Evolutionary conservation across 2,888 invertebrate species (phyloP).

Genomic region (Polylopha cassiicola): DNA sequence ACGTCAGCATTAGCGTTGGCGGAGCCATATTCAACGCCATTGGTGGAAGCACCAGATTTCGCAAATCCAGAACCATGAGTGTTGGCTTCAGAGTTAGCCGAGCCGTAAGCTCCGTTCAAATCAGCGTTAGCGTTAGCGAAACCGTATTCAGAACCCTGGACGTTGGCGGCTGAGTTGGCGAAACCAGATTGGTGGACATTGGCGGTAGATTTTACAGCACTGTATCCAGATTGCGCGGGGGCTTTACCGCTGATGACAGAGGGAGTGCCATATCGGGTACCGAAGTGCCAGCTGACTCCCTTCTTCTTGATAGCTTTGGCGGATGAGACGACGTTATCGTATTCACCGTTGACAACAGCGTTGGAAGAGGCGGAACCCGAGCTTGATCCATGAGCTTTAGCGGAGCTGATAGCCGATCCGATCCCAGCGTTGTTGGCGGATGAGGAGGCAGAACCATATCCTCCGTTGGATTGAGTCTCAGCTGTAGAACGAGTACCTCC

Average conservation of each 20-base stretch:
- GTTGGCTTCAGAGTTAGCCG: conserved; percentile 30
- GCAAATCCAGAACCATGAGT: conserved; percentile 25
- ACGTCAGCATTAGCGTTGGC: conserved; percentile 26
- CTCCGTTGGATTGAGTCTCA: conserved; percentile 36
- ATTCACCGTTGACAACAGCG: conserved; percentile 42
- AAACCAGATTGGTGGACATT: conserved; percentile 17
- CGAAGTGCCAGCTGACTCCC: conserved; percentile 59
- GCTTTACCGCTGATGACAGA: conserved; percentile 31
- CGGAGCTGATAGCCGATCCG: conserved; percentile 38
- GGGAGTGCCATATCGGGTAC: conserved; percentile 52
- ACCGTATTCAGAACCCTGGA: conserved; percentile 19
- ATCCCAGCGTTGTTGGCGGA: conserved; percentile 34
- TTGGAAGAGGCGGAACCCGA: conserved; percentile 46
- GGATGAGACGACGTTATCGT: conserved; percentile 39
- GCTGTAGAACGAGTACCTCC: conserved; percentile 35
- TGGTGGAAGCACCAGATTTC: conserved; percentile 31
- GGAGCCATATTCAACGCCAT: conserved; percentile 30
- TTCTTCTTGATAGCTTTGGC: conserved; percentile 41
- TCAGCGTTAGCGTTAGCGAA: conserved; percentile 27
- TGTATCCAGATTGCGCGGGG: conserved; percentile 29
- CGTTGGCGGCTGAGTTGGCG: conserved; percentile 18
- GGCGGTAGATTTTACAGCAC: conserved; percentile 30
- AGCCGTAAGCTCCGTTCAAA: conserved; percentile 26
- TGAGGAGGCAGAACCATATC: conserved; percentile 38
- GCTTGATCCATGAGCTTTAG: conserved; percentile 44